Evolutionary conservation across 2,888 invertebrate species (phyloP).

Genomic region (Marronus borbonicus): DNA sequence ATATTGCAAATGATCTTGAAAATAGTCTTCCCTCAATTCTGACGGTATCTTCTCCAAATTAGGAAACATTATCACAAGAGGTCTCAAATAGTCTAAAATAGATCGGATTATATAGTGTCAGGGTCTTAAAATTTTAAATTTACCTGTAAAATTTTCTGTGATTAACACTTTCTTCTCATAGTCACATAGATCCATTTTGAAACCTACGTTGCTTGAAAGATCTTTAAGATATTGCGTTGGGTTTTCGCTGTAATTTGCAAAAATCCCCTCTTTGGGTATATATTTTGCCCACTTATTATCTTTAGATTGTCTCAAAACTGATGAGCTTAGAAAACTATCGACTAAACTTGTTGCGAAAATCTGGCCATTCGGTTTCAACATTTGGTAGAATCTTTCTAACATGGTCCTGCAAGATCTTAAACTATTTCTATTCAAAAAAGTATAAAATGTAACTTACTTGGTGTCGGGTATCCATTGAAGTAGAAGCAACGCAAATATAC

Average conservation of each 20-base stretch:
- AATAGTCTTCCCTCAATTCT: constrained; percentile 17
- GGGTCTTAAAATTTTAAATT: background rate
- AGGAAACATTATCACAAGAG: background rate
- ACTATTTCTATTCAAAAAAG: background rate
- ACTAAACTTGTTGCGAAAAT: background rate
- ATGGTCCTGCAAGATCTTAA: background rate
- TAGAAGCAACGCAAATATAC: constrained; percentile 21
- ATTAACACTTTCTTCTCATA: background rate
- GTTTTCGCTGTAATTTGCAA: constrained; percentile 15
- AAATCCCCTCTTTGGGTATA: background rate
- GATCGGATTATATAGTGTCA: no score
- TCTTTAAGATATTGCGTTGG: background rate
- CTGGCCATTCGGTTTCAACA: constrained; percentile 16
- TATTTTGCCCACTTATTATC: constrained; percentile 17
- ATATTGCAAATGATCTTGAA: constrained; percentile 18
- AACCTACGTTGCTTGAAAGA: background rate
- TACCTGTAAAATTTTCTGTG: constrained; percentile 12
- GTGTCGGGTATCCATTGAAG: constrained; percentile 26
- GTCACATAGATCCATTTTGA: constrained; percentile 2
- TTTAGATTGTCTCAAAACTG: background rate
- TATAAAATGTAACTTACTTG: background rate
- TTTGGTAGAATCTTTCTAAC: background rate
- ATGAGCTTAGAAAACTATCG: background rate
- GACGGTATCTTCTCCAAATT: background rate
- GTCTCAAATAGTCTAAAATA: constrained; percentile 12